Evolutionary conservation across 2,797 vertebrate species (phyloP).

Genomic region (Botia kubotai): DNA sequence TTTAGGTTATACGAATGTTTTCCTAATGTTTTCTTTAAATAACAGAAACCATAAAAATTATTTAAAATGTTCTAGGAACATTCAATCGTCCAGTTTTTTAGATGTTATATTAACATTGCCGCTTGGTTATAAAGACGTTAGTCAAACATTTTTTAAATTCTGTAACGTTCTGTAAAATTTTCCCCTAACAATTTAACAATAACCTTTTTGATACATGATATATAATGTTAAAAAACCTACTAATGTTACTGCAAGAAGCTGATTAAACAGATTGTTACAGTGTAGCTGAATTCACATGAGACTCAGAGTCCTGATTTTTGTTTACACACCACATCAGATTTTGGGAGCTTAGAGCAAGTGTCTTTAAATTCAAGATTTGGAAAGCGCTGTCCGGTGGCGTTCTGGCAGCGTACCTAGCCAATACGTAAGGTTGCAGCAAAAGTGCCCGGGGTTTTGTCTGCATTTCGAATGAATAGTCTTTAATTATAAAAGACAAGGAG

Average conservation of each 20-base stretch:
- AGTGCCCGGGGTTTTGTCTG: slow-evolving; percentile 52
- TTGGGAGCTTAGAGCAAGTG: slow-evolving; percentile 26
- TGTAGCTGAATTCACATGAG: slow-evolving; percentile 16
- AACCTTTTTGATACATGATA: too few species aligned
- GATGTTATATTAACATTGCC: too few species aligned
- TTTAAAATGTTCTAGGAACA: too few species aligned
- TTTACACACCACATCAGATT: slow-evolving; percentile 51
- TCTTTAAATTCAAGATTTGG: slow-evolving; percentile 36
- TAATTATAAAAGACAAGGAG: slow-evolving; percentile 52
- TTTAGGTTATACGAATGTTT: too few species aligned
- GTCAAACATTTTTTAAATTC: too few species aligned
- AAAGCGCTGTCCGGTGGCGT: slow-evolving; percentile 30
- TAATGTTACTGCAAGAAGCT: background rate
- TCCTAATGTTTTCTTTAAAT: too few species aligned
- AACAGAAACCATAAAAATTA: too few species aligned
- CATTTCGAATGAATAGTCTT: slow-evolving; percentile 51
- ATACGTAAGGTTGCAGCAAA: slow-evolving; percentile 46
- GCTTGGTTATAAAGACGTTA: too few species aligned
- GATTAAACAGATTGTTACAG: slow-evolving; percentile 35
- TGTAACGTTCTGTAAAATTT: too few species aligned
- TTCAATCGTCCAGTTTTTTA: too few species aligned
- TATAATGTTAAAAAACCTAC: too few species aligned
- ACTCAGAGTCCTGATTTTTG: slow-evolving; percentile 40
- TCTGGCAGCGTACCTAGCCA: slow-evolving; percentile 40
- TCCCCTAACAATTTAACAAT: too few species aligned